These are phyloP conservation scores for Rhinatrema bivittatum DNA, from an alignment of 2,797 vertebrate genomes.

Conservation along the genomic window DNA sequence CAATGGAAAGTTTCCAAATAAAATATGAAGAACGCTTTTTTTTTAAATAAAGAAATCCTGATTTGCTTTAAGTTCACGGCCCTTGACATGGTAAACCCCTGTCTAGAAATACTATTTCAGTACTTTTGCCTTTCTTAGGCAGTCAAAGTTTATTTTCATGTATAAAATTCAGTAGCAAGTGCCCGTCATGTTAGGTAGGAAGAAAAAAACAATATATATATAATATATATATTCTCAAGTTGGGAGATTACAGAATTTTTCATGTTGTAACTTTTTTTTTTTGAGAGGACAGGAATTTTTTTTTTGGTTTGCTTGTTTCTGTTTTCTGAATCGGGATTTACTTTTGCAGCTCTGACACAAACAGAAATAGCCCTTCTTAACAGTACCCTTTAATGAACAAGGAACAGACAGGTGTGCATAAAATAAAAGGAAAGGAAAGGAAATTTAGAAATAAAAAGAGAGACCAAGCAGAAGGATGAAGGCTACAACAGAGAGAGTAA, in stretches of 20 bases:
- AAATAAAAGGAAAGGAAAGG: conserved; percentile 76
- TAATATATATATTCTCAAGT: no score
- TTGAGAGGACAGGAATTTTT: no score
- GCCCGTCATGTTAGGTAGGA: conserved; percentile 59
- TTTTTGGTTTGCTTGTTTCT: no score
- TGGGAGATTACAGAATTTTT: conserved; percentile 67
- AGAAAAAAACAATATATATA: no score
- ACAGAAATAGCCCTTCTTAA: conserved; percentile 73
- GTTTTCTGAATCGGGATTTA: no score
- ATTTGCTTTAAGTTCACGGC: conserved; percentile 40
- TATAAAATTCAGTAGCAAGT: conserved; percentile 64
- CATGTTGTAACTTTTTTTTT: conserved; percentile 61
- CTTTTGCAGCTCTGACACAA: conserved; percentile 61
- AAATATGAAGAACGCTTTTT: conserved; percentile 9
- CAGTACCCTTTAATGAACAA: conserved; percentile 92
- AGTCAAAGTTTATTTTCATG: conserved; percentile 55
- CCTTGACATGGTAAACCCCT: conserved; percentile 51
- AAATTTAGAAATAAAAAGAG: conserved; percentile 79
- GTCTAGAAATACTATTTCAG: conserved; percentile 41
- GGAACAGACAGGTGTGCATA: conserved; percentile 78
- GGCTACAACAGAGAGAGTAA: conserved; percentile 92
- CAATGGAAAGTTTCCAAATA: conserved; percentile 36
- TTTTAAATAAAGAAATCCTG: conserved; percentile 11
- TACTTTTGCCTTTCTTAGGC: conserved; percentile 66
- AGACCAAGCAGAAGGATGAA: conserved; percentile 99